These are phyloP conservation scores for Naso thynnoides DNA, from an alignment of 2,797 vertebrate species.

Conservation along the genomic window DNA sequence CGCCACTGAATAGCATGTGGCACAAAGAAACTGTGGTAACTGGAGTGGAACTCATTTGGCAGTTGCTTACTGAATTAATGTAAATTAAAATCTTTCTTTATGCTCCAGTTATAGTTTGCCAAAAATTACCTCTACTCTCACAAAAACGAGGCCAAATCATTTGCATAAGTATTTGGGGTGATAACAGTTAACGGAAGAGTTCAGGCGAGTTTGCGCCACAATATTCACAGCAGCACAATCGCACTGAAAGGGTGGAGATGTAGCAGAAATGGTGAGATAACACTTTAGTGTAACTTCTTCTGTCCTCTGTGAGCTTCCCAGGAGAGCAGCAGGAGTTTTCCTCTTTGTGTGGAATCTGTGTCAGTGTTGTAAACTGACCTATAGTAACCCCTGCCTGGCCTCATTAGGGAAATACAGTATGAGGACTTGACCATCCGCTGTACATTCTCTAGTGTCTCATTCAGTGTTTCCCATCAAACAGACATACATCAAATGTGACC, in stretches of 20 bases:
- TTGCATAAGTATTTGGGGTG: conserved; percentile 42
- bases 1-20: conserved; percentile 60
- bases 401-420: conserved; percentile 30
- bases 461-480: neutral
- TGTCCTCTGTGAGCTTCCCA: conserved; percentile 14
- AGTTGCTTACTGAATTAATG: conserved; percentile 61
- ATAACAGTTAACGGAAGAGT: conserved; percentile 13
- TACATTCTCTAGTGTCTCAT: conserved; percentile 3
- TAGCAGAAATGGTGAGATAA: conserved; percentile 15
- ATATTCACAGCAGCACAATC: conserved; percentile 17
- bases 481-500: neutral
- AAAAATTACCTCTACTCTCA: conserved; percentile 8
- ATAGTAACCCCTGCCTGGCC: conserved; percentile 57
- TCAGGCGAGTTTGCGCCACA: conserved; percentile 1
- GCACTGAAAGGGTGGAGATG: neutral
- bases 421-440: conserved; percentile 19
- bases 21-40: conserved; percentile 73
- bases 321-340: conserved; percentile 42
- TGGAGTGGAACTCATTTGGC: conserved; percentile 79
- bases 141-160: conserved; percentile 21
- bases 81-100: conserved; percentile 56
- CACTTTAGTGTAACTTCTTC: conserved; percentile 24
- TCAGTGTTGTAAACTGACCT: conserved; percentile 59
- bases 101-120: conserved; percentile 33
- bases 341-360: conserved; percentile 68